Base-by-base conservation (phyloP, 92 coral and sea anemone genomes). In the Parazoanthus darwini region DNA sequence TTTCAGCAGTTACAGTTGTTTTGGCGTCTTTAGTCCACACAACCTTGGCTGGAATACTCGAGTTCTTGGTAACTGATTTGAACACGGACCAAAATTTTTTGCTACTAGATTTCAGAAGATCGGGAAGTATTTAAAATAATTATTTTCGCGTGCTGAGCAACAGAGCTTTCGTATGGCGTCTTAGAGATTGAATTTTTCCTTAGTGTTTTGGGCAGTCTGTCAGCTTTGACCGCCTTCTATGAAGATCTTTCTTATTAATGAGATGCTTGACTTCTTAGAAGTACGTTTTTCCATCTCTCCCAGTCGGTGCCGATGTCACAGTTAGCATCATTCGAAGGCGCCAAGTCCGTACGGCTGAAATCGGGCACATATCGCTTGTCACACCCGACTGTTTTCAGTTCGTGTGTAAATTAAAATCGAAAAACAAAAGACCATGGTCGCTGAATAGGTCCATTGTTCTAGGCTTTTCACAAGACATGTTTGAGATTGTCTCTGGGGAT, bases 391-490 rank as follows among this genome's bases (percentile, higher is more conserved):
- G 38, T 67, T 70, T n/a, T n/a, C n/a, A n/a, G n/a, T 78, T 88
- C 37, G 35, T 39, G 33, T 37, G 79, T 59, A 79, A 68, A 42
- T 42, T 59, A 80, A 88, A 65, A 67, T 88, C 90, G 63, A 78
- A 88, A 77, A 88, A 78, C 86, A 44, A 78, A 35, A 78, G 86
- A 56, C 54, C 23, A 67, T 88, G 90, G 79, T 88, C 90, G 76
- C 85, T 88, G 58, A 68, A 79, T 26, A 88, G 58, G 78, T 79
- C 90, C 87, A 78, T 88, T 48, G 90, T 78, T 44, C 38, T 77
- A 39, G 90, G 86, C 48, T 56, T 36, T 26, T 51, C 50, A 67
- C 86, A 81, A 42, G 70, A 88, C 50, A 87, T 20, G 56, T 87
- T 79, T n/a, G 54, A 58, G 75, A 78, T 75, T 35, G 44, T 65